Evolutionary conservation across 2,113 vertebrate genomes (phyloP).

Genomic region (Catagonus wagneri): DNA sequence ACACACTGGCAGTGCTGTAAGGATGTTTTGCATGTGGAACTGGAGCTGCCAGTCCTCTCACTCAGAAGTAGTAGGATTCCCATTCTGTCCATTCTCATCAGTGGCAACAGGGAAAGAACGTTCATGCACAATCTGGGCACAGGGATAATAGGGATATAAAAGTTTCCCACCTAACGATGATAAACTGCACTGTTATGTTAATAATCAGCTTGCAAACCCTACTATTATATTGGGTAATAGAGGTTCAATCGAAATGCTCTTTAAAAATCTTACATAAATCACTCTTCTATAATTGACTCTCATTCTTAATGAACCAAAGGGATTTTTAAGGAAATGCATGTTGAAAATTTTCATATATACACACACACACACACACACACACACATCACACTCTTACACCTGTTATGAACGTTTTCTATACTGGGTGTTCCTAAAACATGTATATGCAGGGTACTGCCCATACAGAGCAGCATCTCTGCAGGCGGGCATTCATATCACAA

Average conservation of each 20-base stretch:
- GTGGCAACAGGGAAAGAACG: neutral
- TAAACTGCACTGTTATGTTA: neutral
- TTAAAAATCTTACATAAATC: conserved; percentile 64
- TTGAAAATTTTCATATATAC: conserved; percentile 43
- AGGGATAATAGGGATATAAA: neutral
- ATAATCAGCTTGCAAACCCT: neutral
- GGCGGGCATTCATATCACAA: neutral
- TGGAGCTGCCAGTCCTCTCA: neutral
- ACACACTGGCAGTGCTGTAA: neutral
- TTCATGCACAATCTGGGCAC: neutral
- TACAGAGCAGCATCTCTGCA: neutral
- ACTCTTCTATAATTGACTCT: conserved; percentile 57
- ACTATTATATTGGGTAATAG: neutral
- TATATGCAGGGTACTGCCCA: neutral
- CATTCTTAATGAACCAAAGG: conserved; percentile 47
- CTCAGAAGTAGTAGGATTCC: neutral
- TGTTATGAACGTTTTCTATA: neutral
- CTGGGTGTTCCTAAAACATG: neutral
- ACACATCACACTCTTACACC: conserved; percentile 40
- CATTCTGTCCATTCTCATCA: neutral
- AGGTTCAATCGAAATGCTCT: conserved; percentile 52
- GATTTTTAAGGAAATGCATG: conserved; percentile 62
- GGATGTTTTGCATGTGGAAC: neutral
- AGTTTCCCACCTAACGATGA: neutral
- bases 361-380: neutral